Conservation (phyloP, 2,113 vertebrate genomes). For the Calyptomena viridis region DNA sequence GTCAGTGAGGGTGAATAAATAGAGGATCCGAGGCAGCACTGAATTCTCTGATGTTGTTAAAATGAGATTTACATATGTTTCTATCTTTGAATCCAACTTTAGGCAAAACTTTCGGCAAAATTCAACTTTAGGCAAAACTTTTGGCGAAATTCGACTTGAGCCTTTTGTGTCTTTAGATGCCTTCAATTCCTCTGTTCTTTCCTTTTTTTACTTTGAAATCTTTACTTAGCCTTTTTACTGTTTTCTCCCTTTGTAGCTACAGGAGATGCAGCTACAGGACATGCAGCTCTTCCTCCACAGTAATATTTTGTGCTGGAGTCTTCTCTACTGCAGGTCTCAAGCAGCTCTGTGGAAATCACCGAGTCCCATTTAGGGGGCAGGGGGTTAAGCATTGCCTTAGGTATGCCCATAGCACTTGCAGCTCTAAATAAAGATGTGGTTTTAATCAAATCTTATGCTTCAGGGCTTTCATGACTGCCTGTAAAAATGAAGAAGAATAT, state of each 20-base stretch:
- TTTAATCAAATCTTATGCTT: constrained; percentile 29
- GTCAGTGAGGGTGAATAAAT: background rate
- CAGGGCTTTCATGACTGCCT: background rate
- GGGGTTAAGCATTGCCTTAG: constrained; percentile 27
- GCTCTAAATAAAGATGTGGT: constrained; percentile 2
- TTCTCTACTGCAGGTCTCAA: background rate
- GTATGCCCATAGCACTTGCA: constrained; percentile 2
- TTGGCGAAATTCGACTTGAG: too few species aligned
- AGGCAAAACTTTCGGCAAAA: too few species aligned
- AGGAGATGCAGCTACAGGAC: background rate
- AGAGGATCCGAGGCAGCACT: background rate
- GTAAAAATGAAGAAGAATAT: background rate
- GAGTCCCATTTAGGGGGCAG: background rate
- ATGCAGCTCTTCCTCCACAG: background rate
- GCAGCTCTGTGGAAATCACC: background rate
- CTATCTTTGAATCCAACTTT: too few species aligned
- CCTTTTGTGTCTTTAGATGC: background rate
- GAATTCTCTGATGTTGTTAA: background rate
- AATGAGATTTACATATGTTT: background rate
- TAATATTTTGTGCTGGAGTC: background rate
- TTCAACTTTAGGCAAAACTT: too few species aligned
- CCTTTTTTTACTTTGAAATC: background rate
- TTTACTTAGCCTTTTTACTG: background rate
- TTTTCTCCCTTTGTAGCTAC: background rate
- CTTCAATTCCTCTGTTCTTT: background rate